These are phyloP conservation scores for Sipha flava DNA, from an alignment of 1,140 invertebrate genomes.

Conservation along the genomic window DNA sequence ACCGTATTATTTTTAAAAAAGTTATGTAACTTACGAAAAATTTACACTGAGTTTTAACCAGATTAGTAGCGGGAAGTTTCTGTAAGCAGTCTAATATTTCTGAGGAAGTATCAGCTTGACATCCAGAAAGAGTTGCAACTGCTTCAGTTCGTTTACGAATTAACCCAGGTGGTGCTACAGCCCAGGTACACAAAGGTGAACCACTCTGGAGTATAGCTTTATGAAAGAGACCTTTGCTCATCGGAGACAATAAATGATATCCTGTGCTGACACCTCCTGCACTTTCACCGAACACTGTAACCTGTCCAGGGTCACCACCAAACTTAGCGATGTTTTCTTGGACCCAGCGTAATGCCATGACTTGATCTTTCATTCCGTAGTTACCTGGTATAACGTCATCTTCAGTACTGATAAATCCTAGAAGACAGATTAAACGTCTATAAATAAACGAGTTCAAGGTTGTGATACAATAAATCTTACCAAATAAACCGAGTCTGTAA, in stretches of 20 bases:
- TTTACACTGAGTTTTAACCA: not conserved
- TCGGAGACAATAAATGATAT: constrained; percentile 56
- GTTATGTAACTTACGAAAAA: not conserved
- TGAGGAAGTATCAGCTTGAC: constrained; percentile 47
- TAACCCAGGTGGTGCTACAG: not conserved
- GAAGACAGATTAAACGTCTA: not conserved
- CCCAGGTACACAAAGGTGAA: constrained; percentile 56
- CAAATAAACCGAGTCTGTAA: constrained; percentile 52
- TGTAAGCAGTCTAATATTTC: constrained; percentile 52
- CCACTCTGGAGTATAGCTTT: constrained; percentile 50
- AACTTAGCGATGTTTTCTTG: constrained; percentile 61
- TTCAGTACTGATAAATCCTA: constrained; percentile 50
- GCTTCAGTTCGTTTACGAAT: not conserved
- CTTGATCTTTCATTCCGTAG: constrained; percentile 67
- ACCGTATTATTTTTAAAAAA: no score
- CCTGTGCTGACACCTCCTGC: constrained; percentile 58
- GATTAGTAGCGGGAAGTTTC: constrained; percentile 42
- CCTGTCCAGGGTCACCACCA: constrained; percentile 61
- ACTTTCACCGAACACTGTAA: constrained; percentile 62
- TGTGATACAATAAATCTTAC: constrained; percentile 29
- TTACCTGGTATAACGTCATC: constrained; percentile 58
- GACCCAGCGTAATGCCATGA: constrained; percentile 62
- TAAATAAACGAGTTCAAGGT: no score
- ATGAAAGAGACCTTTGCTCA: constrained; percentile 41
- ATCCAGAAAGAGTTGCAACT: constrained; percentile 50